A percentile compares a stretch with the other conserved stretches of the same genome.
Evolutionary conservation across 1,140 invertebrate genomes (phyloP).

Genomic region (Phortica variegata): DNA sequence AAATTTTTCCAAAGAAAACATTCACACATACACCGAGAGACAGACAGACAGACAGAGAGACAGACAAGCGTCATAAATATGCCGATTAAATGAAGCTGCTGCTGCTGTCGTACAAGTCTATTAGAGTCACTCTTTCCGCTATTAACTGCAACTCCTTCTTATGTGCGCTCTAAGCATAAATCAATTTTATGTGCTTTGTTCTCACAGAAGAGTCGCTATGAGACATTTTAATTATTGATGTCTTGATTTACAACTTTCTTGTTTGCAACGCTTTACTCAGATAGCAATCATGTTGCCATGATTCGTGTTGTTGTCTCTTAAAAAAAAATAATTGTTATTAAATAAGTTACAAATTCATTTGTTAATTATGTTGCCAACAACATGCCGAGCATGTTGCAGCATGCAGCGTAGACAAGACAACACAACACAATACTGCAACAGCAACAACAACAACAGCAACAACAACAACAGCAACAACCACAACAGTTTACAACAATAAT

Average conservation of each 20-base stretch:
- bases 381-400: too few species aligned
- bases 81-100: too few species aligned
- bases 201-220: conserved; percentile 22
- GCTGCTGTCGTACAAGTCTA: too few species aligned
- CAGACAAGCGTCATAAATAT: conserved; percentile 6
- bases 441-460: too few species aligned
- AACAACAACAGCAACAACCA: too few species aligned
- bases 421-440: too few species aligned
- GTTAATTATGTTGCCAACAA: conserved; percentile 50
- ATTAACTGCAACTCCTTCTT: conserved; percentile 47
- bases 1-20: not conserved
- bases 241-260: conserved; percentile 32
- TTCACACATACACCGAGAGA: conserved; percentile 38
- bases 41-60: conserved; percentile 24
- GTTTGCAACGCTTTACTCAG: not conserved
- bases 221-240: conserved; percentile 45
- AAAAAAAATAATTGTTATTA: conserved; percentile 5
- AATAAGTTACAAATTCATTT: conserved; percentile 49
- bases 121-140: conserved; percentile 6
- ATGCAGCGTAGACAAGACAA: too few species aligned
- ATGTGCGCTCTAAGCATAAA: conserved; percentile 42
- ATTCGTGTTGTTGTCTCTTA: conserved; percentile 14
- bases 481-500: conserved; percentile 31
- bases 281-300: not conserved
- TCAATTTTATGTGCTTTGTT: conserved; percentile 34